Evolutionary conservation across 2,113 vertebrate species (phyloP).

Genomic region (Python bivittatus): DNA sequence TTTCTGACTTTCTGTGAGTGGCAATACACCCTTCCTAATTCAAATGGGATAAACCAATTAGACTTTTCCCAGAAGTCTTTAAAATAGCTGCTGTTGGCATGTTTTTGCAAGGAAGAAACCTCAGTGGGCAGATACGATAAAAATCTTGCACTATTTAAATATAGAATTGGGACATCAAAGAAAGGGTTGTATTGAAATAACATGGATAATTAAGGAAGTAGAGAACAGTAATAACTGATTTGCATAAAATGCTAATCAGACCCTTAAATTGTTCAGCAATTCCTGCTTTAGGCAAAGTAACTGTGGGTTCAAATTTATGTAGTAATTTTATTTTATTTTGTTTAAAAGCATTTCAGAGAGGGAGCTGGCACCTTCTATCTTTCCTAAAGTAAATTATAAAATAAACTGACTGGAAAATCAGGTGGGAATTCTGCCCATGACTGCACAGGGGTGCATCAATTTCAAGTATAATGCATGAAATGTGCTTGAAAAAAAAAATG

Average conservation of each 20-base stretch:
- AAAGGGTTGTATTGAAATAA: constrained; percentile 96
- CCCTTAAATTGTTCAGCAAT: constrained; percentile 88
- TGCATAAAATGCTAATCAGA: constrained; percentile 99
- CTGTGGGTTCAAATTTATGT: constrained; percentile 77
- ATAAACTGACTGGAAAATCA: background rate
- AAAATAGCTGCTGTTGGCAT: constrained; percentile 94
- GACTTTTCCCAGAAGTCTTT: constrained; percentile 90
- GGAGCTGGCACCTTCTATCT: constrained; percentile 28
- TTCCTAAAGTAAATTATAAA: constrained; percentile 6
- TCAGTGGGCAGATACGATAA: constrained; percentile 90
- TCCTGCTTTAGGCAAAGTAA: constrained; percentile 79
- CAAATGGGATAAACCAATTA: constrained; percentile 88
- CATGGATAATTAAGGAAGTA: constrained; percentile 99
- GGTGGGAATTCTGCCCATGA: constrained; percentile 19
- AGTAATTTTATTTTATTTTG: constrained; percentile 75
- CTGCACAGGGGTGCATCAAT: background rate
- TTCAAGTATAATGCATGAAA: constrained; percentile 20
- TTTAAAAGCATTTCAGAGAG: constrained; percentile 51
- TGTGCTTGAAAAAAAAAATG: background rate
- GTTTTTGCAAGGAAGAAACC: constrained; percentile 96
- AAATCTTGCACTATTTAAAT: constrained; percentile 98
- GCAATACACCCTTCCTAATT: constrained; percentile 83
- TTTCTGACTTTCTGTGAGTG: constrained; percentile 78
- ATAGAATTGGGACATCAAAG: constrained; percentile 99
- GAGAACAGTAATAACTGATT: constrained; percentile 97